phyloP scores from a whole-genome alignment of 2,797 vertebrate genomes.

The Sebastes nivosus region DNA sequence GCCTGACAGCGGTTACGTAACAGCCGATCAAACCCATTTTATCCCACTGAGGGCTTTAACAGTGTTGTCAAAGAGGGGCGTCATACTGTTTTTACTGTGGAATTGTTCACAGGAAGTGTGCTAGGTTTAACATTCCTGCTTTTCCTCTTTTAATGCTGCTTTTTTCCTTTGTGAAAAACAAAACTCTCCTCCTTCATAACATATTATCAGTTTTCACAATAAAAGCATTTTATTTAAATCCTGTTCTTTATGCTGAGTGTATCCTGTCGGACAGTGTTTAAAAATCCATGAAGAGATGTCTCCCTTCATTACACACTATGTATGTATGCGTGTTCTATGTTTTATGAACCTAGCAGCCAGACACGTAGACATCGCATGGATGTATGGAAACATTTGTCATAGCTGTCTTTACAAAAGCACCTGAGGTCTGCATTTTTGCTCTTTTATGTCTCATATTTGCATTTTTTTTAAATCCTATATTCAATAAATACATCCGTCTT shows the following conservation, averaged over 20 bases:
- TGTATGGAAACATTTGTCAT: not conserved
- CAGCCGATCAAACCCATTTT: conserved; percentile 33
- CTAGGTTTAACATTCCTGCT: conserved; percentile 11
- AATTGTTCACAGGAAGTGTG: conserved; percentile 26
- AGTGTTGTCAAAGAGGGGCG: conserved; percentile 29
- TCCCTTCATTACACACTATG: not conserved
- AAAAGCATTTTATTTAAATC: not conserved
- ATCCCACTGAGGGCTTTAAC: conserved; percentile 30
- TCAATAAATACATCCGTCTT: not conserved
- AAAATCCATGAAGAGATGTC: conserved; percentile 16
- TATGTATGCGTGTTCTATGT: not conserved
- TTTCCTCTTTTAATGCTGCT: not conserved
- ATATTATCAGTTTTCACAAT: not conserved
- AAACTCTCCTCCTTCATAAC: not conserved
- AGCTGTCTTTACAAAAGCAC: not conserved
- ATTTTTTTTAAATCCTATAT: not conserved
- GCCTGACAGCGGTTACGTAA: conserved; percentile 52
- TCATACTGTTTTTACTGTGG: conserved; percentile 24
- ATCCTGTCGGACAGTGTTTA: not conserved
- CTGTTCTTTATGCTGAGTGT: not conserved
- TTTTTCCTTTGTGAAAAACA: not conserved
- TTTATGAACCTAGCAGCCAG: not conserved
- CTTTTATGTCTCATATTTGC: not conserved
- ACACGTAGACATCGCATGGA: not conserved
- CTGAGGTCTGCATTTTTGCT: not conserved